Percentiles rank a stretch among this genome's conserved stretches.
Evolutionary conservation across 2,797 vertebrate genomes (phyloP).

Genomic region (Acanthornis magna): DNA sequence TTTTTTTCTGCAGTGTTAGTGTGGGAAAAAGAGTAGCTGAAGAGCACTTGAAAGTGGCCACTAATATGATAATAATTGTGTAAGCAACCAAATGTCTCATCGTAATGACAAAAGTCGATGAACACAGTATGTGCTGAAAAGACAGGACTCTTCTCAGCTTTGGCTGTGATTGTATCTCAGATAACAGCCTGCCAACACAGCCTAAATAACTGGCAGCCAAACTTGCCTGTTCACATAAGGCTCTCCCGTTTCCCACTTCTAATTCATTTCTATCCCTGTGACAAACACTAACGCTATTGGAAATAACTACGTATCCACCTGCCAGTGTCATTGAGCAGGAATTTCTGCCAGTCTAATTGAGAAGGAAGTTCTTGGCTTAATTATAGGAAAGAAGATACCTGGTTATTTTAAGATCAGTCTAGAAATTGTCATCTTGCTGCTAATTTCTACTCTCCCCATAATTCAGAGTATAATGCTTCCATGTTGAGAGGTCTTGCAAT

Average conservation of each 20-base stretch:
- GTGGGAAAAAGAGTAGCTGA: neutral
- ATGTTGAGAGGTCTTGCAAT: neutral
- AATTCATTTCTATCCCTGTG: neutral
- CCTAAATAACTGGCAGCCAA: constrained; percentile 12
- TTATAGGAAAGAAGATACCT: neutral
- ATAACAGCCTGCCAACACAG: neutral
- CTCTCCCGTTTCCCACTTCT: neutral
- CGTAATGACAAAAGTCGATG: neutral
- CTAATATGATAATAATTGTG: constrained; percentile 9
- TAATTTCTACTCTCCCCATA: neutral
- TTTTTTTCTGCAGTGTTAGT: neutral
- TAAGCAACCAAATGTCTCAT: neutral
- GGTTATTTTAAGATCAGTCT: constrained; percentile 30
- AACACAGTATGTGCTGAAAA: neutral
- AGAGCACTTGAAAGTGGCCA: constrained; percentile 2
- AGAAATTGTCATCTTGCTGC: constrained; percentile 9
- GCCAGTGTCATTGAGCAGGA: constrained; percentile 8
- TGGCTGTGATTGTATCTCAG: neutral
- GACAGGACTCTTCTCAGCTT: neutral
- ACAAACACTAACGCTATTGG: constrained; percentile 2
- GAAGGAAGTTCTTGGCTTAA: constrained; percentile 36
- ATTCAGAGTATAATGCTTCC: neutral
- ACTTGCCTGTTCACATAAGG: neutral
- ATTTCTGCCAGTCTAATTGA: constrained; percentile 28
- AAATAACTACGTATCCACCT: constrained; percentile 21